These are phyloP conservation scores for Uromys caudimaculatus DNA, from an alignment of 2,797 vertebrate genomes.

Conservation along the genomic window DNA sequence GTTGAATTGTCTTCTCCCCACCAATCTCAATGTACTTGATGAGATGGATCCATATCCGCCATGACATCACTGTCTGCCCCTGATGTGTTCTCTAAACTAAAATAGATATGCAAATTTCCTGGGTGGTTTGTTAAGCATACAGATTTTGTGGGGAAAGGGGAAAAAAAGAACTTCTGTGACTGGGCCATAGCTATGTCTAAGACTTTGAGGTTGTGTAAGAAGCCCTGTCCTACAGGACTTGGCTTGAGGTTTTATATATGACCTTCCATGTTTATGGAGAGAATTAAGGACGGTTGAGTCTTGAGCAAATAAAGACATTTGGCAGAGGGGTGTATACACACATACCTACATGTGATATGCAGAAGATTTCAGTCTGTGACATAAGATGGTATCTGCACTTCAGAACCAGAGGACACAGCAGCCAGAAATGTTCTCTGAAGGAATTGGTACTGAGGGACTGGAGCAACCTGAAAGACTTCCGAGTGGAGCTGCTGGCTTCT, in stretches of 20 bases:
- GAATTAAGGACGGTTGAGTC: background rate
- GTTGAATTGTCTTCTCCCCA: background rate
- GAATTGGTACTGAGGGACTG: background rate
- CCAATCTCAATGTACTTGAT: background rate
- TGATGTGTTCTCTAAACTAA: background rate
- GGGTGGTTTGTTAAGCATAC: background rate
- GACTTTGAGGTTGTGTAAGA: background rate
- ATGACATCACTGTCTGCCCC: background rate
- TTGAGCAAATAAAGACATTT: conserved; percentile 20
- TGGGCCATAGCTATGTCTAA: background rate
- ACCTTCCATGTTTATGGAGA: background rate
- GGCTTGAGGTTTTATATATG: background rate
- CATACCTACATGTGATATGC: background rate
- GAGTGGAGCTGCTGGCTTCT: background rate
- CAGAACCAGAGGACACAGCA: background rate
- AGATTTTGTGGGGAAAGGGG: background rate
- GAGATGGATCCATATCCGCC: background rate
- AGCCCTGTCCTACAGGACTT: background rate
- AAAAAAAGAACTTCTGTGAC: background rate
- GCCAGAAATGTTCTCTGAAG: background rate
- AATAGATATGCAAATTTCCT: background rate
- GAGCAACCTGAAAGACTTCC: background rate
- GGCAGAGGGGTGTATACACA: fast-evolving
- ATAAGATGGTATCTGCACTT: background rate
- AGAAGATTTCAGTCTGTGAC: background rate